Base-by-base conservation (phyloP, 2,113 vertebrate genomes). In the Hiodon alosoides region DNA sequence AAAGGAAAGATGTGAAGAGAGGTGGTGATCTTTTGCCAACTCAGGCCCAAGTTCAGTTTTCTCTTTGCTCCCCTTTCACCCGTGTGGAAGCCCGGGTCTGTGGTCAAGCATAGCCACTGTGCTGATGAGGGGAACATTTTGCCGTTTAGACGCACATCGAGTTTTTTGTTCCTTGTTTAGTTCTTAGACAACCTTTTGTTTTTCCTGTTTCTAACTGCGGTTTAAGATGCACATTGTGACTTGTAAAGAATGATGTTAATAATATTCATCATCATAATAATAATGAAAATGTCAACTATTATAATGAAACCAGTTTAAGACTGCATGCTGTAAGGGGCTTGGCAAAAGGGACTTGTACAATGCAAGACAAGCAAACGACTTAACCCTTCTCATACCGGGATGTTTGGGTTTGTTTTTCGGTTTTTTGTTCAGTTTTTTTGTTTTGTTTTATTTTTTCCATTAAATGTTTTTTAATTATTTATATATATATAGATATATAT, bases 191-290 rank as follows among this genome's bases (percentile, higher is more conserved):
- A 47, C 13, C 13, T 64, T 64, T 67, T 66, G 6, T 16, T 70
- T 77, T 76, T 79, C 78, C 73, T 61, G 71, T 85, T 86, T 79
- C 74, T 81, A 83, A 83, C 85, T 80, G 85, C 86, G 48, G 75
- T 86, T 75, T 77, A 81, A 80, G 80, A 81, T 82, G 79, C 83
- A 80, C 83, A 84, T 86, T 70, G 82, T 78, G 79, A 86, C 74
- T 83, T 84, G 83, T 77, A 68, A 70, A 71, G 46, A 58, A 71
- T 17, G n/a, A 74, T 57, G 60, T 9, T 65, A 11, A 71, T 71
- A 55, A 71, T 66, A 61, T n/a, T 58, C 16, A 54, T 52, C 31
- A 71, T 71, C 51, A 50, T n/a, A 17, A 53, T 66, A 48, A 61
- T 52, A 14, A 61, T 69, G 54, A 75, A 11, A 7, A 64, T 64